Conservation (phyloP, 1,140 invertebrate genomes). For the Aplysia californica region DNA sequence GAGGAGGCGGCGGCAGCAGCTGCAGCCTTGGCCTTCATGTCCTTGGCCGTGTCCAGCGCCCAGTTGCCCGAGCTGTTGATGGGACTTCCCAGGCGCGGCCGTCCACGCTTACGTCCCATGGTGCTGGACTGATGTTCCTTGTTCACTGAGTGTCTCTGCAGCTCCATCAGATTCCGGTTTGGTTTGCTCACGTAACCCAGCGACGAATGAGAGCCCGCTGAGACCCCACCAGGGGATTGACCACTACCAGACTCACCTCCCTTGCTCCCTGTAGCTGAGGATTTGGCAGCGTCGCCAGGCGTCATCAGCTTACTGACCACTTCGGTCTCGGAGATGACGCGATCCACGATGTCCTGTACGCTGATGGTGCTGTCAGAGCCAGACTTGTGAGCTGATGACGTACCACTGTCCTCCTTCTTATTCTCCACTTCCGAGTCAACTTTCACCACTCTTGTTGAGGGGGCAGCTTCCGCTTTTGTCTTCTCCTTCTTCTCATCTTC, state of each 20-base stretch:
- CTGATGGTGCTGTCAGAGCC: slow-evolving; percentile 33
- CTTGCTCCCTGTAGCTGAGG: not conserved
- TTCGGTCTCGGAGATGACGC: slow-evolving; percentile 40
- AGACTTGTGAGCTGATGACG: not conserved
- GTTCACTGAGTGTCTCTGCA: slow-evolving; percentile 12
- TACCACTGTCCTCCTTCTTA: not conserved
- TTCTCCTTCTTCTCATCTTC: slow-evolving; percentile 29
- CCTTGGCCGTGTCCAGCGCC: not conserved
- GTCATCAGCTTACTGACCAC: slow-evolving; percentile 33
- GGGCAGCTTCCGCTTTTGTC: not conserved
- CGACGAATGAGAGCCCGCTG: not conserved
- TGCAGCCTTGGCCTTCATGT: not conserved
- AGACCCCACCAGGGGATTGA: too few relatives aligned
- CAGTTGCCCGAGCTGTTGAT: not conserved
- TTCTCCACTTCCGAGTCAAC: not conserved
- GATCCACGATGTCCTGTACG: slow-evolving; percentile 43
- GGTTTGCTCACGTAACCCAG: not conserved
- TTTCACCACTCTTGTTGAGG: not conserved
- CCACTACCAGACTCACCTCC: not conserved
- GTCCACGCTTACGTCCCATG: slow-evolving; percentile 15
- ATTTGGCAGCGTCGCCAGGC: not conserved
- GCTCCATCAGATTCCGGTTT: not conserved
- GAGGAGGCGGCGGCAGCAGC: slow-evolving; percentile 1
- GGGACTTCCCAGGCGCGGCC: not conserved
- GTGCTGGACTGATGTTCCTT: slow-evolving; percentile 19